A percentile compares a stretch with the other conserved stretches of the same genome.
phyloP scores from a whole-genome alignment of 92 coral and sea anemone genomes.

The Diadumene lineata region DNA sequence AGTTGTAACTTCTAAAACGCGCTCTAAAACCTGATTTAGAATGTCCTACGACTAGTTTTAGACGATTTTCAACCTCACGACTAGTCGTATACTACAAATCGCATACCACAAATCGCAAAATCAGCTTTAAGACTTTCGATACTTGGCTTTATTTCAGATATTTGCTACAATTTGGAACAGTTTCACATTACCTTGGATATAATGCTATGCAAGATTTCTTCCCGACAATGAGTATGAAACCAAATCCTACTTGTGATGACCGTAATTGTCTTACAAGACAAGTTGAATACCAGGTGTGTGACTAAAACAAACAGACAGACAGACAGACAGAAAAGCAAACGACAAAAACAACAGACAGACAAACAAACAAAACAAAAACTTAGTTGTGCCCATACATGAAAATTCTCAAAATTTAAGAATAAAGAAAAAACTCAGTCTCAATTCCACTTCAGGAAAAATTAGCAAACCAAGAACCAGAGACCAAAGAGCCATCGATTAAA shows the following conservation, averaged over 20 bases:
- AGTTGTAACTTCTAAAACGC: too few species aligned
- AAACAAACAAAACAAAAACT: too few species aligned
- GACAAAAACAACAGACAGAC: too few species aligned
- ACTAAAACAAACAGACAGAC: too few species aligned
- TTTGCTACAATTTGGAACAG: conserved; percentile 88
- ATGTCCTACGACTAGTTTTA: too few species aligned
- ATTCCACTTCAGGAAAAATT: conserved; percentile 38
- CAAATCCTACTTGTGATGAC: conserved; percentile 93
- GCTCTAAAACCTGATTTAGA: too few species aligned
- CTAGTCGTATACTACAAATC: too few species aligned
- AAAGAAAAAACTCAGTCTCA: too few species aligned
- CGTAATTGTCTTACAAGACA: conserved; percentile 76
- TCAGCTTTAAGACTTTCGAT: neutral
- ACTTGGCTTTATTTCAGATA: conserved; percentile 38
- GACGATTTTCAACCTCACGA: too few species aligned
- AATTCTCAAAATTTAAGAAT: too few species aligned
- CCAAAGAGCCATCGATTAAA: conserved; percentile 33
- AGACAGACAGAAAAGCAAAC: too few species aligned
- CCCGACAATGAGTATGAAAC: conserved; percentile 95
- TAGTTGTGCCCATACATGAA: too few species aligned
- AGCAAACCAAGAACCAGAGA: conserved; percentile 44
- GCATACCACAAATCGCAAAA: neutral
- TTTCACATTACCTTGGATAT: conserved; percentile 92
- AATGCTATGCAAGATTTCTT: conserved; percentile 97
- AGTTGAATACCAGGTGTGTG: conserved; percentile 90